Conservation (phyloP, 2,797 vertebrate genomes). For the Protonibea diacanthus region DNA sequence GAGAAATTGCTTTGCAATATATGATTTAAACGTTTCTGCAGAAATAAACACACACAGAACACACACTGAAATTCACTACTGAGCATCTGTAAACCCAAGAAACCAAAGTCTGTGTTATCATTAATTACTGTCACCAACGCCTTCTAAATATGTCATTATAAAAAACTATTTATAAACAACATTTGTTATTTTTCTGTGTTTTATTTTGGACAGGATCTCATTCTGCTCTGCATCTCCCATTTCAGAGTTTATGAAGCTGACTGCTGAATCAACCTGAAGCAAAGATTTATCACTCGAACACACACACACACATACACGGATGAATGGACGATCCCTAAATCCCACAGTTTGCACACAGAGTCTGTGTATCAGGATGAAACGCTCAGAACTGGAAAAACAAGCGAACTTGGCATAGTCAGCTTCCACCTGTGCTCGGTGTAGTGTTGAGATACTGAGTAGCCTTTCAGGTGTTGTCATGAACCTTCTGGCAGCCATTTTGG, state of each 20-base stretch:
- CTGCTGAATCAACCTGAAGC: slow-evolving; percentile 43
- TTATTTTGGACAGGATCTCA: slow-evolving; percentile 31
- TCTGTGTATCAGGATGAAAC: slow-evolving; percentile 42
- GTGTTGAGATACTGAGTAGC: slow-evolving; percentile 39
- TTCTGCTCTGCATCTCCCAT: slow-evolving; percentile 38
- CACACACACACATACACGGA: slow-evolving; percentile 10
- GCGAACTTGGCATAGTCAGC: slow-evolving; percentile 27
- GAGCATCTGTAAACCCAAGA: not conserved
- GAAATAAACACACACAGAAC: not conserved
- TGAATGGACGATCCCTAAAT: slow-evolving; percentile 36
- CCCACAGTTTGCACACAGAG: slow-evolving; percentile 32
- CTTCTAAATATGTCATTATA: slow-evolving; percentile 1
- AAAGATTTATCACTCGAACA: slow-evolving; percentile 32
- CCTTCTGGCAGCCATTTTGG: slow-evolving; percentile 57
- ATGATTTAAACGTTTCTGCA: not conserved
- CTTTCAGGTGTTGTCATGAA: slow-evolving; percentile 34
- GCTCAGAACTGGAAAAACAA: slow-evolving; percentile 32
- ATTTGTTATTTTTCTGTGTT: not conserved
- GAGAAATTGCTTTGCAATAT: not conserved
- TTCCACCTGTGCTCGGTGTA: slow-evolving; percentile 47
- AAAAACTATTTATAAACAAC: not conserved
- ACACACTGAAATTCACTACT: not conserved
- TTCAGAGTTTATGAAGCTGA: slow-evolving; percentile 66
- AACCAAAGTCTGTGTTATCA: not conserved
- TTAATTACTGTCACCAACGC: not conserved